A percentile compares a stretch with the other conserved stretches of the same genome.
phyloP scores from a whole-genome alignment of 1,140 invertebrate genomes.

The Wasmannia auropunctata region DNA sequence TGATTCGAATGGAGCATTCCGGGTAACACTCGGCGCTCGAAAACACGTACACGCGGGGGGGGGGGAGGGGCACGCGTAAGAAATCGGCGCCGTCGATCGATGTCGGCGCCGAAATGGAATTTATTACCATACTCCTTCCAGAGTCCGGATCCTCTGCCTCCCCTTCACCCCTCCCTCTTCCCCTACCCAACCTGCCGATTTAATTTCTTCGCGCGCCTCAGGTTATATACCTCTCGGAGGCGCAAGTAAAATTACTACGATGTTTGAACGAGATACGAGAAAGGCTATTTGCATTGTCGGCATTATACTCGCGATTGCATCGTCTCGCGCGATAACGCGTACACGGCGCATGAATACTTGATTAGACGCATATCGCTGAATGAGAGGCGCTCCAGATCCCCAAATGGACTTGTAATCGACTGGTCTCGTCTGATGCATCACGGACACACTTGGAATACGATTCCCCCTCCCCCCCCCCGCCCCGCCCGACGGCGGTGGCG shows the following conservation, averaged over 20 bases:
- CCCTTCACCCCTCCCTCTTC: too few relatives aligned
- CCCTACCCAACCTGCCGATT: too few relatives aligned
- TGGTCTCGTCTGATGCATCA: conserved; percentile 19
- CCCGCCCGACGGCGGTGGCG: too few relatives aligned
- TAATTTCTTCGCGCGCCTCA: neutral
- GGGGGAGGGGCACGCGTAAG: too few relatives aligned
- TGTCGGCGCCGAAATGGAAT: neutral
- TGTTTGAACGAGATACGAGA: neutral
- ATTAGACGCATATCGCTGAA: conserved; percentile 23
- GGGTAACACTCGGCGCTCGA: neutral
- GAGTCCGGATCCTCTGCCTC: neutral
- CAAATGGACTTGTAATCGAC: conserved; percentile 4
- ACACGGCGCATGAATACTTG: neutral
- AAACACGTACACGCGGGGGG: too few relatives aligned
- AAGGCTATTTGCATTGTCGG: neutral
- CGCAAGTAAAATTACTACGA: neutral
- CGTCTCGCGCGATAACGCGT: neutral
- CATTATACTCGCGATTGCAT: neutral
- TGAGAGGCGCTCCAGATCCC: neutral
- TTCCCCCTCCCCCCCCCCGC: too few relatives aligned
- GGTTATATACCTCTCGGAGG: neutral
- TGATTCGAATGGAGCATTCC: neutral
- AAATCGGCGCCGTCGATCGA: neutral
- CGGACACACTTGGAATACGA: conserved; percentile 30
- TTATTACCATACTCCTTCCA: conserved; percentile 27